A percentile compares a stretch with the other conserved stretches of the same genome.
Evolutionary conservation across 1,140 invertebrate genomes (phyloP).

Genomic region (Eciton burchellii): DNA sequence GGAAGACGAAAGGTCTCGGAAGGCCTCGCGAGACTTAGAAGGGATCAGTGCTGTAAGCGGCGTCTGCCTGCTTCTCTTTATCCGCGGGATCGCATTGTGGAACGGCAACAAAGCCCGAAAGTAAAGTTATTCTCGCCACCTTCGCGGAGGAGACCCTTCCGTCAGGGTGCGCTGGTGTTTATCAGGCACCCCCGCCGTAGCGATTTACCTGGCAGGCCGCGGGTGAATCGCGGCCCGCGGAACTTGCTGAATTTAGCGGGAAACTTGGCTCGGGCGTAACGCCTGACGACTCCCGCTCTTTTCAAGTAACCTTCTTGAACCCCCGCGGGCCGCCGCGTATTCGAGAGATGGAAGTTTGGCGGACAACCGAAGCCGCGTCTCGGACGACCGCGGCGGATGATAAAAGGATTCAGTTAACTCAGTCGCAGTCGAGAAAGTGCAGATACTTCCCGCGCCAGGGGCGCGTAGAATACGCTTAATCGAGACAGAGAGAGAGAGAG

Average conservation of each 20-base stretch:
- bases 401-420: slow-evolving; percentile 35
- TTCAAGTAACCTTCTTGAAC: slow-evolving; percentile 54
- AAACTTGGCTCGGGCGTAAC: slow-evolving; percentile 74
- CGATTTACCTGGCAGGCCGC: slow-evolving; percentile 49
- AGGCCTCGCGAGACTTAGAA: background rate
- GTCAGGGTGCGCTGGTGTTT: slow-evolving; percentile 43
- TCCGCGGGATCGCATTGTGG: slow-evolving; percentile 17
- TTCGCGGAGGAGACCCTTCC: slow-evolving; percentile 26
- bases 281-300: slow-evolving; percentile 50
- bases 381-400: background rate
- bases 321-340: slow-evolving; percentile 34
- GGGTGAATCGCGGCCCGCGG: slow-evolving; percentile 68
- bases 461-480: too few relatives aligned
- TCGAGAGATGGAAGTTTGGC: slow-evolving; percentile 51
- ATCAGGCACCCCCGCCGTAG: slow-evolving; percentile 29
- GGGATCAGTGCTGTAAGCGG: background rate
- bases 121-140: slow-evolving; percentile 20
- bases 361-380: slow-evolving; percentile 23
- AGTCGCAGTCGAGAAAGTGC: background rate
- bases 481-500: too few relatives aligned
- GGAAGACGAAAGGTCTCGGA: background rate
- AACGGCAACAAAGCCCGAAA: slow-evolving; percentile 3
- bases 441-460: background rate
- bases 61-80: background rate
- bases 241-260: slow-evolving; percentile 74